Conservation (phyloP, 2,113 vertebrate genomes). For the Clarias magur region DNA sequence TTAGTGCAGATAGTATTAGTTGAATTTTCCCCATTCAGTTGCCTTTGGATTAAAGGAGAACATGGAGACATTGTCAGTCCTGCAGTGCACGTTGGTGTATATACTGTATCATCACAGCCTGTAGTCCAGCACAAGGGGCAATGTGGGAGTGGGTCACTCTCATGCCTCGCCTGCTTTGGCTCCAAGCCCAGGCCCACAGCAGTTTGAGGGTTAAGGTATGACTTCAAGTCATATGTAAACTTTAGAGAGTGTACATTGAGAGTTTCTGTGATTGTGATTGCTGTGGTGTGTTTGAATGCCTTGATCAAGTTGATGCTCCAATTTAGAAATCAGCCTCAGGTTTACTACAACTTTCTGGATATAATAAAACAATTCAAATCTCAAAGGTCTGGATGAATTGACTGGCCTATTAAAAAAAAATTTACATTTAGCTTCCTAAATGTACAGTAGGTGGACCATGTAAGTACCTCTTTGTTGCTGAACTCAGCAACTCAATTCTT, state of each 20-base stretch:
- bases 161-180: constrained; percentile 83
- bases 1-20: too few species aligned
- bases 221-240: background rate
- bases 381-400: constrained; percentile 82
- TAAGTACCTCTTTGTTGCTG: background rate
- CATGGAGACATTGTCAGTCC: constrained; percentile 82
- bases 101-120: constrained; percentile 78
- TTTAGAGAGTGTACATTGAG: background rate
- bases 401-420: background rate
- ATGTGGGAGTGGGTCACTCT: constrained; percentile 82
- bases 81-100: constrained; percentile 79
- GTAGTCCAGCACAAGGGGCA: constrained; percentile 79
- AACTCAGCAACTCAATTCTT: background rate
- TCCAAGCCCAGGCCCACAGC: constrained; percentile 91
- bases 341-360: constrained; percentile 99
- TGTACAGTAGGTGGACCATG: background rate
- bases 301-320: constrained; percentile 98
- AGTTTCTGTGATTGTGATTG: background rate
- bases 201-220: constrained; percentile 94
- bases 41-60: constrained; percentile 87
- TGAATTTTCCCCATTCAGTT: constrained; percentile 71
- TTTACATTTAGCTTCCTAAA: too few species aligned
- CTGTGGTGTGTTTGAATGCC: constrained; percentile 34
- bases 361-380: constrained; percentile 99
- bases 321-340: constrained; percentile 97